Evolutionary conservation across 2,888 invertebrate species (phyloP).

Genomic region (Margaritifera margaritifera): DNA sequence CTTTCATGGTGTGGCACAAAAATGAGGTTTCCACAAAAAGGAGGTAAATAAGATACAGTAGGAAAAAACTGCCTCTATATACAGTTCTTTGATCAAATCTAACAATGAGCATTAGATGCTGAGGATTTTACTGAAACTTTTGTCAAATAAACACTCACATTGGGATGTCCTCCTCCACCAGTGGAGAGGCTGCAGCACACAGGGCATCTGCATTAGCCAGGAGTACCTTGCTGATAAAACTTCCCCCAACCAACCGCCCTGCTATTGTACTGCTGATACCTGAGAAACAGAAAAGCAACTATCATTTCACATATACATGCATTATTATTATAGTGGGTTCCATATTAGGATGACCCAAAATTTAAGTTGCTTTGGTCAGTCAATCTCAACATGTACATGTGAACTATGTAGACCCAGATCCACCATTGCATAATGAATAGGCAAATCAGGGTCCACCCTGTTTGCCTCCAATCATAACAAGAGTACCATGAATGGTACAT

Average conservation of each 20-base stretch:
- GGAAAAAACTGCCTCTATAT: no score
- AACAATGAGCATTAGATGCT: no score
- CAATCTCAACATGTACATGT: background rate
- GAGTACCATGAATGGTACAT: no score
- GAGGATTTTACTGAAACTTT: no score
- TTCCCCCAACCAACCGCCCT: conserved; percentile 77
- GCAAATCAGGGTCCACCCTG: no score
- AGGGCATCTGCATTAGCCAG: conserved; percentile 96
- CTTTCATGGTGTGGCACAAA: no score
- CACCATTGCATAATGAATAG: no score
- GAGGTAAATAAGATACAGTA: no score
- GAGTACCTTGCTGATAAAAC: conserved; percentile 94
- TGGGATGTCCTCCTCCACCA: conserved; percentile 83
- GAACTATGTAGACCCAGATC: no score
- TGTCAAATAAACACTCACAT: conserved; percentile 39
- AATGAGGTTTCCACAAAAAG: no score
- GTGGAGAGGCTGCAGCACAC: conserved; percentile 95
- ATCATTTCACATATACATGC: background rate
- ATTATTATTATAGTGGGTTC: conserved; percentile 28
- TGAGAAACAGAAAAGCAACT: conserved; percentile 24
- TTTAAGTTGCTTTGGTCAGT: conserved; percentile 32
- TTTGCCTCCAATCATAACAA: no score
- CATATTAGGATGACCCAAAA: conserved; percentile 30
- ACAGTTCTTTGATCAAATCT: no score
- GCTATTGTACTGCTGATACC: conserved; percentile 67